Evolutionary conservation across 2,113 vertebrate genomes (phyloP).

Genomic region (Mionectes macconnelli): DNA sequence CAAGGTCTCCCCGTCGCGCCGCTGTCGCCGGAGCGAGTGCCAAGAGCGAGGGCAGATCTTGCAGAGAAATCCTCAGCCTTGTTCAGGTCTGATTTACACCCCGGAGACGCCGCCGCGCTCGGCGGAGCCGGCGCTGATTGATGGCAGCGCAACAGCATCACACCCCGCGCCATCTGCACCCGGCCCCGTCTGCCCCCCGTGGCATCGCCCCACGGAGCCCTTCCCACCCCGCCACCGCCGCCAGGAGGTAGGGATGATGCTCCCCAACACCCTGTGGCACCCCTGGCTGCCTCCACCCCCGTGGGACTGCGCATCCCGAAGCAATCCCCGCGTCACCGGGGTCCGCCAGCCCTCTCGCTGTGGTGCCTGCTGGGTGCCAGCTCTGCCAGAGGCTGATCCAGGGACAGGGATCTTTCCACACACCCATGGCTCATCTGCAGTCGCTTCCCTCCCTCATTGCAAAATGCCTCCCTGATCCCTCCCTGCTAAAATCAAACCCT

Average conservation of each 20-base stretch:
- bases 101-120: not conserved
- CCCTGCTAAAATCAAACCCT: not conserved
- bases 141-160: not conserved
- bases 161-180: slow-evolving; percentile 7
- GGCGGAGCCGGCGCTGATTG: slow-evolving; percentile 1
- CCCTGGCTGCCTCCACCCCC: not conserved
- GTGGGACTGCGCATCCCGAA: accelerated
- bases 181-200: not conserved
- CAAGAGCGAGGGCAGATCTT: not conserved
- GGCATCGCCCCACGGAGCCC: not conserved
- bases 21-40: not conserved
- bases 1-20: not conserved
- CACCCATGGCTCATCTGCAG: not conserved
- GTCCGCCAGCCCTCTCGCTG: not conserved
- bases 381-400: not conserved
- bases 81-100: slow-evolving; percentile 28
- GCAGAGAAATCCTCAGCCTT: not conserved
- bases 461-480: not conserved
- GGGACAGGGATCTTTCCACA: accelerated
- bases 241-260: accelerated
- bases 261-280: not conserved
- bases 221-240: accelerated
- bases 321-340: accelerated
- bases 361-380: accelerated
- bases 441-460: accelerated